These are phyloP conservation scores for Lanistes nyassanus DNA, from an alignment of 1,140 invertebrate species.

Conservation along the genomic window DNA sequence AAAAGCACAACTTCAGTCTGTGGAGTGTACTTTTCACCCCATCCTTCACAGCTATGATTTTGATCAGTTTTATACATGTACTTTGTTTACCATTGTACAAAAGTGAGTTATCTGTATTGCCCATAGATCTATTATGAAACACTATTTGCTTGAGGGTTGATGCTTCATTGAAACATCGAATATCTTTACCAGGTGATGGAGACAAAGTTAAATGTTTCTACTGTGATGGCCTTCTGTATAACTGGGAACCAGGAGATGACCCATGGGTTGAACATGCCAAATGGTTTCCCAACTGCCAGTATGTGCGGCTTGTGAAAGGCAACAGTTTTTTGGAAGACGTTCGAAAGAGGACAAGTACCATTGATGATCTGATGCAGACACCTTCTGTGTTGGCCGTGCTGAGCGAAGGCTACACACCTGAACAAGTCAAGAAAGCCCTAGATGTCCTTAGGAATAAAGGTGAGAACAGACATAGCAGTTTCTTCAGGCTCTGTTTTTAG, in stretches of 20 bases:
- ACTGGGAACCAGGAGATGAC: slow-evolving; percentile 53
- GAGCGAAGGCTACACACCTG: slow-evolving; percentile 7
- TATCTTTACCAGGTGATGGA: slow-evolving; percentile 30
- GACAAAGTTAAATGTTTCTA: slow-evolving; percentile 54
- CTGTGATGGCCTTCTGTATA: slow-evolving; percentile 51
- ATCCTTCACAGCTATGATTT: too few relatives aligned
- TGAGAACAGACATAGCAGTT: not conserved
- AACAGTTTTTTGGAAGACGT: slow-evolving; percentile 30
- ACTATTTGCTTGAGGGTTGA: too few relatives aligned
- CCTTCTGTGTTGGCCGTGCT: slow-evolving; percentile 20
- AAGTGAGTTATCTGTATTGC: too few relatives aligned
- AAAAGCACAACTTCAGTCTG: too few relatives aligned
- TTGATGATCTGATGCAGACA: slow-evolving; percentile 17
- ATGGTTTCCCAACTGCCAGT: slow-evolving; percentile 42
- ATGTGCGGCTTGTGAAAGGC: slow-evolving; percentile 28
- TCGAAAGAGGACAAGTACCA: not conserved
- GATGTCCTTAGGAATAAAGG: slow-evolving; percentile 6
- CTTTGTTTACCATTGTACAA: too few relatives aligned
- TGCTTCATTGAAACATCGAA: too few relatives aligned
- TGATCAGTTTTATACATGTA: too few relatives aligned
- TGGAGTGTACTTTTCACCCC: too few relatives aligned
- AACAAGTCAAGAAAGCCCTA: slow-evolving; percentile 4
- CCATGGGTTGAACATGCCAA: slow-evolving; percentile 49
- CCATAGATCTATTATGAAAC: too few relatives aligned
- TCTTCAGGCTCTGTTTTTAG: too few relatives aligned